Conservation (phyloP, 2,888 invertebrate genomes). For the Cheilosia impressa region DNA sequence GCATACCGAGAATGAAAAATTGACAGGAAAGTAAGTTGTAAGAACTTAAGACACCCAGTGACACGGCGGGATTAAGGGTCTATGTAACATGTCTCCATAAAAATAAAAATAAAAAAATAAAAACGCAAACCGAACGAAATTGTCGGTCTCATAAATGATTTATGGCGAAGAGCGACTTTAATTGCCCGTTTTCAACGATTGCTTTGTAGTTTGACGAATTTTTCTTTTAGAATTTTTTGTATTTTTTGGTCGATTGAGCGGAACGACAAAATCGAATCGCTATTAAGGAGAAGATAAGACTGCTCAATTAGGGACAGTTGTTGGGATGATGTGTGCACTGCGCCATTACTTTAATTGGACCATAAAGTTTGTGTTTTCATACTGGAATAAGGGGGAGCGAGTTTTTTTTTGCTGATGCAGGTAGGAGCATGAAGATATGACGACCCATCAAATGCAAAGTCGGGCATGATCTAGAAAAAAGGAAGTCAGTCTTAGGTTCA, state of each 20-base stretch:
- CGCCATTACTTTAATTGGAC: constrained; percentile 36
- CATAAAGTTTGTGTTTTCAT: constrained; percentile 8
- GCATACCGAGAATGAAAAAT: constrained; percentile 6
- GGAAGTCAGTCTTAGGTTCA: not conserved
- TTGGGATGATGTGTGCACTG: constrained; percentile 8
- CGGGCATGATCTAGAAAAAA: too few relatives aligned
- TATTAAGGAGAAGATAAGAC: constrained; percentile 48
- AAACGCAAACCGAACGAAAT: constrained; percentile 6
- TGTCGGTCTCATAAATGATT: constrained; percentile 58
- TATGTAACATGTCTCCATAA: constrained; percentile 32
- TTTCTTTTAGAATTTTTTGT: not conserved
- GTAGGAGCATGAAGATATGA: not conserved
- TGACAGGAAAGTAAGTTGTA: constrained; percentile 45
- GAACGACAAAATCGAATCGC: constrained; percentile 58
- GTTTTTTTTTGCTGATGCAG: not conserved
- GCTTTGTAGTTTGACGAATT: not conserved
- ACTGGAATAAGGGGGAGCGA: not conserved
- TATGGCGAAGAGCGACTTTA: constrained; percentile 42
- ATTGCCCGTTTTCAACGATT: constrained; percentile 39
- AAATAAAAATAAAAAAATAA: constrained; percentile 22
- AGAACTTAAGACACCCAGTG: constrained; percentile 46
- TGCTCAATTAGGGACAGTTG: constrained; percentile 31
- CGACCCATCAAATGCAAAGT: not conserved
- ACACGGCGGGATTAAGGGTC: constrained; percentile 43
- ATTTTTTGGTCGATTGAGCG: constrained; percentile 19